Evolutionary conservation across 2,113 vertebrate genomes (phyloP).

Genomic region (Tachysurus vachellii): DNA sequence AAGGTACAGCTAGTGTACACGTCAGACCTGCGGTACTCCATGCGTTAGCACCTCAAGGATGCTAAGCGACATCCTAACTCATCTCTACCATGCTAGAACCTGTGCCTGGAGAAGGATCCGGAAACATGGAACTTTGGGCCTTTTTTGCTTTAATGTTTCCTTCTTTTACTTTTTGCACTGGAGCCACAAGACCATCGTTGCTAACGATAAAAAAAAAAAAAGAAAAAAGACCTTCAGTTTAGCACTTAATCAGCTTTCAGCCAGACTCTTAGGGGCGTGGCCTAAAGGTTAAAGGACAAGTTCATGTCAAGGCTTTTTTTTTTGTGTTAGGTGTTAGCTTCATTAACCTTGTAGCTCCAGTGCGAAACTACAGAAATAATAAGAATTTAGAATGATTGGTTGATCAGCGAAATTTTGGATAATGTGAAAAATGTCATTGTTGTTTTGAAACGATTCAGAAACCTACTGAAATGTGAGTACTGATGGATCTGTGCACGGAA

Average conservation of each 20-base stretch:
- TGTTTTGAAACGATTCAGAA: neutral
- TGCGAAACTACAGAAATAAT: neutral
- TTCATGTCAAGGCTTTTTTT: neutral
- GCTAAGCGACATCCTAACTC: neutral
- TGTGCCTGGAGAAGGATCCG: neutral
- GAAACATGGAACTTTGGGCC: neutral
- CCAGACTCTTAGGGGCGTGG: neutral
- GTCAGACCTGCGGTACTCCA: neutral
- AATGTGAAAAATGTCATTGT: too few relatives aligned
- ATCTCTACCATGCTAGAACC: neutral
- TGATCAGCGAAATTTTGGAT: neutral
- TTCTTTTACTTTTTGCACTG: neutral
- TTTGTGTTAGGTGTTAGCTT: neutral
- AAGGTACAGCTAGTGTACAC: conserved; percentile 1
- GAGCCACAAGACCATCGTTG: neutral
- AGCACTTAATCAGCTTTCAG: neutral
- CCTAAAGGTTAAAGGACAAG: neutral
- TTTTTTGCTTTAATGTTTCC: neutral
- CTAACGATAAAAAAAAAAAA: neutral
- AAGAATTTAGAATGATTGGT: neutral
- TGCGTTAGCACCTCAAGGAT: neutral
- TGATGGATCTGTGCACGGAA: neutral
- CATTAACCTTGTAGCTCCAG: neutral
- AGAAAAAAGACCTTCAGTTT: neutral
- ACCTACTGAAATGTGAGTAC: neutral